Conservation (phyloP, 2,797 vertebrate genomes). For the Aulostomus chinensis region DNA sequence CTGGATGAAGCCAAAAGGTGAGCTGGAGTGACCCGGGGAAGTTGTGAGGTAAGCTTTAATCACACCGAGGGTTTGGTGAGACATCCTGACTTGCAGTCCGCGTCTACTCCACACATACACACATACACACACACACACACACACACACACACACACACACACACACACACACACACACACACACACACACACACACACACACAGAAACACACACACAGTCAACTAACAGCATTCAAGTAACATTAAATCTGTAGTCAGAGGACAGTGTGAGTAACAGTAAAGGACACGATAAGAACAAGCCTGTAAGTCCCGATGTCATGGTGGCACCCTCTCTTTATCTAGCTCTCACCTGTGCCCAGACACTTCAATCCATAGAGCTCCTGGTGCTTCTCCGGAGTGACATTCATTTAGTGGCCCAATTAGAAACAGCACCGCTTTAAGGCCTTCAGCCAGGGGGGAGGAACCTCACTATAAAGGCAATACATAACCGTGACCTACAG, state of each 20-base stretch:
- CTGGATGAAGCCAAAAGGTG: constrained; percentile 1
- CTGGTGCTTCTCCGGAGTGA: constrained; percentile 75
- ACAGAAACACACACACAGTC: constrained; percentile 1
- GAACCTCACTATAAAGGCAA: constrained; percentile 42
- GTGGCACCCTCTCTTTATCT: constrained; percentile 64
- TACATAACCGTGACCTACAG: constrained; percentile 1
- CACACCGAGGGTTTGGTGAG: constrained; percentile 5
- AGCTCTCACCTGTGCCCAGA: constrained; percentile 63
- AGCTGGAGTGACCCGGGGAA: neutral
- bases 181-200: no score
- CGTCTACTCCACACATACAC: constrained; percentile 8
- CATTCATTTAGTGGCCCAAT: constrained; percentile 90
- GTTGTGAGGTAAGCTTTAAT: neutral
- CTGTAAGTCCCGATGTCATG: constrained; percentile 58
- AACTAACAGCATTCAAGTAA: constrained; percentile 18
- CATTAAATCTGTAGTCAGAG: constrained; percentile 31
- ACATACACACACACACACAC: no score
- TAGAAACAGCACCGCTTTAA: constrained; percentile 81
- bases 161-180: no score
- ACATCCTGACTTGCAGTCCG: constrained; percentile 10
- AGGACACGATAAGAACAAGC: constrained; percentile 48
- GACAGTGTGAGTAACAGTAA: constrained; percentile 42
- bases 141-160: no score
- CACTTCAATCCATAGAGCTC: constrained; percentile 80
- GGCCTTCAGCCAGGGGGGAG: constrained; percentile 62